Evolutionary conservation across 2,888 invertebrate genomes (phyloP), one percentile per base, ranked within the genome.

Genomic region (Chrysotoxum bicinctum): DNA sequence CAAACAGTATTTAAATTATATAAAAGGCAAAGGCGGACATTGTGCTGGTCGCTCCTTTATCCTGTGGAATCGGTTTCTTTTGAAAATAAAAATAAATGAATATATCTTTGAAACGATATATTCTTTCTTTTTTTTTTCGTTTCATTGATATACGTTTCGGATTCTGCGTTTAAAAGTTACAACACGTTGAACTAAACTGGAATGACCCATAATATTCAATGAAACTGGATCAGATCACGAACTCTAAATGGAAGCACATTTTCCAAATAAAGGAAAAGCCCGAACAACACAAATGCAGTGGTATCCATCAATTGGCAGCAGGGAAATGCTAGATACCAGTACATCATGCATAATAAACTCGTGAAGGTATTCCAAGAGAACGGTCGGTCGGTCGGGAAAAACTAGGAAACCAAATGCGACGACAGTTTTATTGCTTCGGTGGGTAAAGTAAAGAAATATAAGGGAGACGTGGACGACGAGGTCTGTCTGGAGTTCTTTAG

Each of bases 401-500:
- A 50, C 62, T 26, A 58, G 77, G 78, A 78, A 78, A 76, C 58
- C 60, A 54, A 72, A 60, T 66, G 50, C 56, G 74, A 80, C 52
- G 79, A 84, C 74, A 80, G 83, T 66, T 84, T 79, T 84, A 84
- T 80, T 79, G 78, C 82, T 37, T 58, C 66, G 43, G 52, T 72
- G 32, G 21, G 60, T 54, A 21, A 60, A 40, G 21, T 56, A 4
- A 9, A 60, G n/a, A 9, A 54, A 30, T 16, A 10, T 32, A 30
- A 30, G n/a, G 69, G 62, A 37, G 56, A 16, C 21, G 21, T 23
- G 21, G 14, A 58, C 35, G 35, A 35, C 48, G 48, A 50, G 23
- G 48, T 60, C 43, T 68, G 74, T 66, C 66, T 52, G 68, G 32
- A 60, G 66, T 58, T 72, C 62, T 69, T 68, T 75, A 45, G 54